These are phyloP conservation scores for Vollenhovia emeryi DNA, from an alignment of 1,140 invertebrate species.

Conservation along the genomic window DNA sequence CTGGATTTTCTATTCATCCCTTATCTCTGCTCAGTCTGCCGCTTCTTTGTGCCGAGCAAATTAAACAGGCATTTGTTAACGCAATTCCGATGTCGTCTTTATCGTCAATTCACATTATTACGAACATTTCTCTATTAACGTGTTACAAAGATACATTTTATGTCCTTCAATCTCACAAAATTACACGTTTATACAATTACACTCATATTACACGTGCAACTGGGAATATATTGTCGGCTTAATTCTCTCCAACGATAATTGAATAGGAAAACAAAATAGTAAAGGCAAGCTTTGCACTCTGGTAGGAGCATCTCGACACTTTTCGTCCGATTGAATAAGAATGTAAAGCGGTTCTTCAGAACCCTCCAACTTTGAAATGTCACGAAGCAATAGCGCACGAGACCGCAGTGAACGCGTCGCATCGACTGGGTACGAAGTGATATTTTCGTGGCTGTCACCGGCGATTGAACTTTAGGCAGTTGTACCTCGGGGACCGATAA, in stretches of 20 bases:
- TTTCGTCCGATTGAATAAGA: neutral
- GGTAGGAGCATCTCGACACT: neutral
- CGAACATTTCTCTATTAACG: neutral
- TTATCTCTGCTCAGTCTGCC: neutral
- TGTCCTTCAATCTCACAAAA: neutral
- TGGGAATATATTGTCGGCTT: neutral
- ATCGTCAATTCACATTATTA: neutral
- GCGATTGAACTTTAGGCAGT: constrained; percentile 76
- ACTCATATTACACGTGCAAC: neutral
- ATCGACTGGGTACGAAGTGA: constrained; percentile 57
- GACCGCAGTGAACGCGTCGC: neutral
- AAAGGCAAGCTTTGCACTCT: neutral
- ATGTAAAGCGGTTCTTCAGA: neutral
- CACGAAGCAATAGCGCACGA: constrained; percentile 32
- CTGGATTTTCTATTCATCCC: constrained; percentile 35
- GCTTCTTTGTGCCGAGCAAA: constrained; percentile 17
- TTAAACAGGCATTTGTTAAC: constrained; percentile 40
- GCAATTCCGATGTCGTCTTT: neutral
- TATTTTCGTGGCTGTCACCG: constrained; percentile 73
- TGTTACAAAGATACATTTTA: neutral
- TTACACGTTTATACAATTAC: neutral
- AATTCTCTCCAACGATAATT: neutral
- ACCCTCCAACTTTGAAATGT: constrained; percentile 50
- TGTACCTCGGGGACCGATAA: constrained; percentile 72
- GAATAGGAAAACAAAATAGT: neutral